Percentiles rank a stretch among this genome's conserved stretches.
Evolutionary conservation across 1,140 invertebrate genomes (phyloP).

Genomic region (Drosophila nebulosa): DNA sequence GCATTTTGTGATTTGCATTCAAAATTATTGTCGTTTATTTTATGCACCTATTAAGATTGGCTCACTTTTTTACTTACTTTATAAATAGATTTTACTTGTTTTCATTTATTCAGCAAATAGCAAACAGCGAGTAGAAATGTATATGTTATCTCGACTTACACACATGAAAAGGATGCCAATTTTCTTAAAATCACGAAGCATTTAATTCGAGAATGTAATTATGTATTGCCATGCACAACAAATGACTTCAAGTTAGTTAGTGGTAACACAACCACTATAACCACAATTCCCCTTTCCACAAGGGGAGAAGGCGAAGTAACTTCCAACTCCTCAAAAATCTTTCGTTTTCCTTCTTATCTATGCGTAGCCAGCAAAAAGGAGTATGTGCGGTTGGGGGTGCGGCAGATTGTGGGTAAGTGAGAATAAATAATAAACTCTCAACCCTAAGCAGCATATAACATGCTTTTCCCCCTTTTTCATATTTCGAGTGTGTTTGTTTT

Average conservation of each 20-base stretch:
- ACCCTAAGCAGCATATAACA: background rate
- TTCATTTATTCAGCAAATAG: background rate
- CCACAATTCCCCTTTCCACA: background rate
- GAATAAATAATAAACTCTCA: background rate
- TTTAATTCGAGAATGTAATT: background rate
- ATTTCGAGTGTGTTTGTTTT: constrained; percentile 27
- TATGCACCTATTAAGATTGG: too few species aligned
- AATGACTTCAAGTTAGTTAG: background rate
- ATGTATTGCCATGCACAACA: background rate
- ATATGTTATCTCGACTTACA: background rate
- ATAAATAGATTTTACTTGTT: too few species aligned
- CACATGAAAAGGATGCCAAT: background rate
- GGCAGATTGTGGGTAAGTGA: background rate
- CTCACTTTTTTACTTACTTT: too few species aligned
- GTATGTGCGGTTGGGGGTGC: background rate
- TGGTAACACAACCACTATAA: background rate
- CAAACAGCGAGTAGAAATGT: background rate
- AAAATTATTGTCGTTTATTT: too few species aligned
- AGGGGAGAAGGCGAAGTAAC: too few species aligned
- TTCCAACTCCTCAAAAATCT: background rate
- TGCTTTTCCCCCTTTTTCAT: background rate
- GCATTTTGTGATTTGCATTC: too few species aligned
- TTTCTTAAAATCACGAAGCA: background rate
- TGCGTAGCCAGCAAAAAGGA: background rate
- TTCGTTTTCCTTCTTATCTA: background rate